A percentile compares a stretch with the other conserved stretches of the same genome.
These are phyloP conservation scores for Bimastos eiseni DNA, from an alignment of 2,888 invertebrate species.

Conservation along the genomic window DNA sequence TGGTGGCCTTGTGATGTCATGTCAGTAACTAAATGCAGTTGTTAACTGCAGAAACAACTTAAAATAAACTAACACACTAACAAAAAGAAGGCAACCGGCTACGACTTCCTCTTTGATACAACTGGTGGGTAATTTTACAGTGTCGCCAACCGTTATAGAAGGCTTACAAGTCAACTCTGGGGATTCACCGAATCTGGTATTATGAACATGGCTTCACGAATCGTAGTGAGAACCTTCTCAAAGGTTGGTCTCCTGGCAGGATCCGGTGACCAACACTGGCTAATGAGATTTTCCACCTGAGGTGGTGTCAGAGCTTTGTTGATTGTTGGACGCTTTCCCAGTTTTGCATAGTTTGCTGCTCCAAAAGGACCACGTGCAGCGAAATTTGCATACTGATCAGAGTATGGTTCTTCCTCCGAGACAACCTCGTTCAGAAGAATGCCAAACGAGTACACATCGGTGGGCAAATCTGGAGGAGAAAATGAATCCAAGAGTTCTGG, in stretches of 20 bases:
- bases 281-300: not conserved
- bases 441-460: conserved; percentile 2
- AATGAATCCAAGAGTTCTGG: not conserved
- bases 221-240: not conserved
- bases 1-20: too few relatives aligned
- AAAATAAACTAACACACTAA: too few relatives aligned
- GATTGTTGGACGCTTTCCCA: conserved; percentile 10
- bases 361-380: conserved; percentile 23
- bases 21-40: not conserved
- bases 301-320: not conserved
- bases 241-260: conserved; percentile 20
- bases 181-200: not conserved
- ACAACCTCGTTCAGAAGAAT: conserved; percentile 14
- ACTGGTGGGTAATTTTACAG: not conserved
- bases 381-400: not conserved
- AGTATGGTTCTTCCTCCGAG: conserved; percentile 17
- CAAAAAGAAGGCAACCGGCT: not conserved
- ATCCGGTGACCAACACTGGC: conserved; percentile 9
- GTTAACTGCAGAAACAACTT: not conserved
- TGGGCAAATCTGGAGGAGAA: conserved; percentile 5
- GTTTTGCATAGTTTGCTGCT: not conserved
- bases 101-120: not conserved
- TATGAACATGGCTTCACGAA: not conserved
- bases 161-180: not conserved
- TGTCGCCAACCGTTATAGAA: not conserved